Conservation (phyloP, 2,797 vertebrate species). For the Leptodactylus fallax region DNA sequence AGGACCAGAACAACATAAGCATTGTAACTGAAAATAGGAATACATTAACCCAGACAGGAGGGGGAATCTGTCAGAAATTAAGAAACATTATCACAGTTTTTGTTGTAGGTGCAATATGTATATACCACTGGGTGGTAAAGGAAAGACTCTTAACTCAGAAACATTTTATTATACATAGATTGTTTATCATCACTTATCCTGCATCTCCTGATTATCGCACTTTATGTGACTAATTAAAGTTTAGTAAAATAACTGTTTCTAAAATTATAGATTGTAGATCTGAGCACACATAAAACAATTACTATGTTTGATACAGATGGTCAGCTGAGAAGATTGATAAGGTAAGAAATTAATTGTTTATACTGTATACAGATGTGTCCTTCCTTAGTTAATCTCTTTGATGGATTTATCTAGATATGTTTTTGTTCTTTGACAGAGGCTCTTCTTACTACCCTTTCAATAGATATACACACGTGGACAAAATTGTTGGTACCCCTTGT, state of each 20-base stretch:
- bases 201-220: not conserved
- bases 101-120: constrained; percentile 37
- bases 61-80: constrained; percentile 46
- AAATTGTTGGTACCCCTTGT: no score
- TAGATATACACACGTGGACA: no score
- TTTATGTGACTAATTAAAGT: not conserved
- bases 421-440: no score
- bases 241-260: not conserved
- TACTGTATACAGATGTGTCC: no score
- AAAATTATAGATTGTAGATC: not conserved
- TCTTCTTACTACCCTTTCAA: no score
- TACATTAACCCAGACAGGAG: not conserved
- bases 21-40: constrained; percentile 50
- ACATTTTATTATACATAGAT: not conserved
- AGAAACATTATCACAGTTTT: constrained; percentile 56
- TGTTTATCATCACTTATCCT: not conserved
- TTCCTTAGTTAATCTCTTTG: no score
- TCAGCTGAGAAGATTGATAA: no score
- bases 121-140: not conserved
- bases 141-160: not conserved
- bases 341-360: no score
- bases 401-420: no score
- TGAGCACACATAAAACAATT: not conserved
- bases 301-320: not conserved
- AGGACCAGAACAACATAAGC: constrained; percentile 17